These are phyloP conservation scores for Tenualosa thibaudeaui DNA, from an alignment of 2,797 vertebrate genomes.

Conservation along the genomic window DNA sequence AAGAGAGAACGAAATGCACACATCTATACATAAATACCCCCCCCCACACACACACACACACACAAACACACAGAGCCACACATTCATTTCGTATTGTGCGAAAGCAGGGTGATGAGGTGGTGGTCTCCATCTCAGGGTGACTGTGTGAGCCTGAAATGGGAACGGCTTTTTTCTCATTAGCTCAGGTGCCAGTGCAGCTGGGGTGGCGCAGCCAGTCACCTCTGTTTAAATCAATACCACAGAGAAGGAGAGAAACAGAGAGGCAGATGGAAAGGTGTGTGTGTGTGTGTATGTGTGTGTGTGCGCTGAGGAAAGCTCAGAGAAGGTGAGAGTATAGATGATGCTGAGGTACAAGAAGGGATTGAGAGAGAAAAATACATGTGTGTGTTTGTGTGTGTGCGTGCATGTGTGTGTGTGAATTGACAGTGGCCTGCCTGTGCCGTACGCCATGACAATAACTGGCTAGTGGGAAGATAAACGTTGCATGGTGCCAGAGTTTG, in stretches of 20 bases:
- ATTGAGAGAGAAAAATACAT: not conserved
- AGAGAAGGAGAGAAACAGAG: constrained; percentile 33
- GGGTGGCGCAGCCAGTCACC: constrained; percentile 48
- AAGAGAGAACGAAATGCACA: not conserved
- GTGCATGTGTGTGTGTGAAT: no score
- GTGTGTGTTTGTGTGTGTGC: no score
- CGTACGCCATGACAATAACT: not conserved
- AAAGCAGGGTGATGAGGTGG: constrained; percentile 34
- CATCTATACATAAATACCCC: not conserved
- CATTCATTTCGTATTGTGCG: constrained; percentile 41
- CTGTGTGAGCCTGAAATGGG: constrained; percentile 46
- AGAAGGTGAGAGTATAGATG: not conserved
- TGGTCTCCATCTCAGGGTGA: constrained; percentile 50
- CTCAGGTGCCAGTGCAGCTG: constrained; percentile 45
- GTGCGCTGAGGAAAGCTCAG: not conserved
- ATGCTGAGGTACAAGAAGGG: not conserved
- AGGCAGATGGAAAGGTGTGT: not conserved
- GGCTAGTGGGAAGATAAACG: not conserved
- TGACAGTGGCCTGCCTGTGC: not conserved
- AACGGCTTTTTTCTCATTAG: constrained; percentile 54
- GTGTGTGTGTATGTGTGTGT: no score
- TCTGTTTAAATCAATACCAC: constrained; percentile 60
- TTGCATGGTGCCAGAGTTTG: not conserved
- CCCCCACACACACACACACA: not conserved
- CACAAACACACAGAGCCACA: not conserved